Conservation (phyloP, 2,888 invertebrate species). For the Temnothorax unifasciatus region DNA sequence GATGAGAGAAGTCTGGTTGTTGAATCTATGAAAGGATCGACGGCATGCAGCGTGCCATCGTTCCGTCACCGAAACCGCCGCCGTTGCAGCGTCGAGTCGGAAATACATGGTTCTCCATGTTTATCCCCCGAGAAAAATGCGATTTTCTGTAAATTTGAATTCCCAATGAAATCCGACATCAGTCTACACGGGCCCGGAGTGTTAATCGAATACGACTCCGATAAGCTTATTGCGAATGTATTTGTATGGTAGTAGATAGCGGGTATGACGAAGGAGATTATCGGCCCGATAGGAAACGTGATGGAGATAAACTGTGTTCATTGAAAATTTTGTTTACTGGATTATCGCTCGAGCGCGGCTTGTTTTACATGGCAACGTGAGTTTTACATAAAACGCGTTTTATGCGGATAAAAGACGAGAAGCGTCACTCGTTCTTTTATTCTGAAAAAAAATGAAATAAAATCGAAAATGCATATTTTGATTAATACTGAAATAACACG, state of each 20-base stretch:
- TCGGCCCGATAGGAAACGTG: constrained; percentile 15
- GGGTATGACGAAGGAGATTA: constrained; percentile 31
- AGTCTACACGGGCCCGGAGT: constrained; percentile 10
- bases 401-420: not conserved
- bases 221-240: constrained; percentile 52
- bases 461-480: not conserved
- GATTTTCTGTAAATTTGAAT: constrained; percentile 49
- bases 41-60: not conserved
- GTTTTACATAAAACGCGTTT: constrained; percentile 30
- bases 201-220: constrained; percentile 47
- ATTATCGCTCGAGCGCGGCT: constrained; percentile 28
- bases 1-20: not conserved
- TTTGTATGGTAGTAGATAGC: constrained; percentile 29
- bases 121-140: constrained; percentile 44
- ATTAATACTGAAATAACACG: not conserved
- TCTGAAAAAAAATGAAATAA: not conserved
- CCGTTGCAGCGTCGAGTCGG: not conserved
- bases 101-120: constrained; percentile 35
- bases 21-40: constrained; percentile 18
- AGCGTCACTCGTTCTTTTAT: not conserved
- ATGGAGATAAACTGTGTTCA: constrained; percentile 36
- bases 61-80: not conserved
- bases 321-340: constrained; percentile 53
- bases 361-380: constrained; percentile 41
- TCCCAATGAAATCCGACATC: constrained; percentile 13